Base-by-base conservation (phyloP, 2,888 invertebrate species). In the Sphecodes monilicornis region DNA sequence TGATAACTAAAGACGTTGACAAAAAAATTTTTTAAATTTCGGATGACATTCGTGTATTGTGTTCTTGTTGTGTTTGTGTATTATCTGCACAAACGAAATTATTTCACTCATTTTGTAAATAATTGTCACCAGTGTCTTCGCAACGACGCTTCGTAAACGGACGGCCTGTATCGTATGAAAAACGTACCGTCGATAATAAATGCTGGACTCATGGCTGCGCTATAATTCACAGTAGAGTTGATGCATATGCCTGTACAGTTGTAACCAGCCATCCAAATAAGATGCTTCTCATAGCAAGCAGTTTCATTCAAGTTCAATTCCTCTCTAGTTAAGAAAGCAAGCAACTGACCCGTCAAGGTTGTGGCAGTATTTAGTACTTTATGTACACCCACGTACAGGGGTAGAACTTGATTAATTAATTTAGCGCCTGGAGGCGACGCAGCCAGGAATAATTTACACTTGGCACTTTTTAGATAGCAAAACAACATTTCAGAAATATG, bases 131-230 rank as follows among this genome's bases (percentile, higher is more conserved):
- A n/a, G n/a, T n/a, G n/a, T n/a, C n/a, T n/a, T 5, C 2, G 36
- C 36, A 36, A 36, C 54, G n/a, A 54, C 11, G n/a, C 54, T 54
- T 54, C 54, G 11, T 10, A n/a, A 3, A 54, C 3, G n/a, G 54
- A 10, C n/a, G 1, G 3, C n/a, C n/a, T 10, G 10, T 66, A 1
- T 22, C 22, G 5, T 39, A 39, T 41, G 13, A 6, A 6, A 36
- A 69, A 71, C 74, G 2, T 94, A 97, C 98, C 97, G 88, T 96
- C 95, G 88, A 97, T 96, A 13, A 96, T 94, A 93, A 98, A 98
- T 0, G 98, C 98, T n/a, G 98, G 98, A 94, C 98, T 98, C 16
- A 97, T 92, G 1, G 98, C 98, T 86, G 96, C 95, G 64, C 97
- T 97, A 87, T 96, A 96, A 93, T 97, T 97, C 93, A 97, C 97